Base-by-base conservation (phyloP, 2,888 invertebrate genomes). In the Torymus tubicola region DNA sequence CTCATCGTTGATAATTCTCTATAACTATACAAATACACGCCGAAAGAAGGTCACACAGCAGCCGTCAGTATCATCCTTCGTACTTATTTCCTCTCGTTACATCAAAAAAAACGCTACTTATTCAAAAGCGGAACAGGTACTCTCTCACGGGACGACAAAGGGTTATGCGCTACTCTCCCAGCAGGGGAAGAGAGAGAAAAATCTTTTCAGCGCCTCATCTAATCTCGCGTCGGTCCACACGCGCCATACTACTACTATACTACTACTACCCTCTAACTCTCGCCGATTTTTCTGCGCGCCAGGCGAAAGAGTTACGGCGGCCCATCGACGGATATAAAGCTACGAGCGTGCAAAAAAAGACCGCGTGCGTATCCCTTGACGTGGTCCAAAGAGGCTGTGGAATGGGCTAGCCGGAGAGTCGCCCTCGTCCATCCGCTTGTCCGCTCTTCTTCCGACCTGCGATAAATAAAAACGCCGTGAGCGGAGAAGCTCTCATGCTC, bases 171-270 rank as follows among this genome's bases (percentile, higher is more conserved):
- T n/a, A 2, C 57, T 53, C 69, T 57, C 57, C 31, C 31, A 16
- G 8, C 31, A 24, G 12, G 5, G 24, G 18, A 4, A 1, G 52
- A 63, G 53, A 67, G 67, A n/a, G n/a, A n/a, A 50, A 74, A 65
- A 74, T 74, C 65, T 65, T 74, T 74, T 74, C 65, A 65, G 18
- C 65, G 21, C 65, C 65, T 74, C 74, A 50, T 64, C 57, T 67
- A 65, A 74, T 74, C 57, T 61, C 64, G 31, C 16, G 53, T 42
- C 55, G 21, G 31, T 16, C 31, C 31, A 31, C 31, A 8, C 31
- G 31, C n/a, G n/a, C n/a, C n/a, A n/a, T n/a, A n/a, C n/a, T n/a
- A n/a, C n/a, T n/a, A n/a, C n/a, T n/a, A n/a, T n/a, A n/a, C 31
- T 31, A 2, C 31, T 31, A 31, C 31, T 31, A 31, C 4, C 31